These are phyloP conservation scores for Lycocorax pyrrhopterus DNA, from an alignment of 2,113 vertebrate genomes.

Conservation along the genomic window DNA sequence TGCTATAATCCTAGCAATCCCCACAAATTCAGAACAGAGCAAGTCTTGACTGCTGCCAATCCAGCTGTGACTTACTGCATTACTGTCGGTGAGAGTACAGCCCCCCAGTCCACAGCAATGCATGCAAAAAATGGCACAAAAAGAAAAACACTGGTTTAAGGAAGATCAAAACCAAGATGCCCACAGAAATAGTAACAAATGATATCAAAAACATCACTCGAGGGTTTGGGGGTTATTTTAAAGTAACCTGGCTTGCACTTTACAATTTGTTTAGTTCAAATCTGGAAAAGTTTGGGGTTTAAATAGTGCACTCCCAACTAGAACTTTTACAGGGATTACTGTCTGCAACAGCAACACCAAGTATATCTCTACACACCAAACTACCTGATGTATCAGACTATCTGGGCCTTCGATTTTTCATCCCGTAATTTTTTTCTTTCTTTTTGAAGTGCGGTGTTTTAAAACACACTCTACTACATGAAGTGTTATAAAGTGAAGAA, in stretches of 20 bases:
- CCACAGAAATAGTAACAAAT: not conserved
- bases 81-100: not conserved
- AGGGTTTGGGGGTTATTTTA: not conserved
- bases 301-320: not conserved
- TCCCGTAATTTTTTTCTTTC: not conserved
- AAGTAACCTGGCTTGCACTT: not conserved
- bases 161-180: not conserved
- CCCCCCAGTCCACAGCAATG: accelerated
- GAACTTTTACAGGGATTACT: not conserved
- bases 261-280: not conserved
- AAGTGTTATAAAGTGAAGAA: not conserved
- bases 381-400: not conserved
- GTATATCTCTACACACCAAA: not conserved
- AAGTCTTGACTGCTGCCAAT: not conserved
- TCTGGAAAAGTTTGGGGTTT: not conserved
- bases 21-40: not conserved
- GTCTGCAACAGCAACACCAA: not conserved
- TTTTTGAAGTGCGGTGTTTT: not conserved
- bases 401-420: not conserved
- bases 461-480: not conserved
- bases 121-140: not conserved
- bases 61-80: not conserved
- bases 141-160: not conserved
- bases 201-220: not conserved
- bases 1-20: not conserved